phyloP scores from a whole-genome alignment of 1,140 invertebrate species.

The Brachionus paranguensis region DNA sequence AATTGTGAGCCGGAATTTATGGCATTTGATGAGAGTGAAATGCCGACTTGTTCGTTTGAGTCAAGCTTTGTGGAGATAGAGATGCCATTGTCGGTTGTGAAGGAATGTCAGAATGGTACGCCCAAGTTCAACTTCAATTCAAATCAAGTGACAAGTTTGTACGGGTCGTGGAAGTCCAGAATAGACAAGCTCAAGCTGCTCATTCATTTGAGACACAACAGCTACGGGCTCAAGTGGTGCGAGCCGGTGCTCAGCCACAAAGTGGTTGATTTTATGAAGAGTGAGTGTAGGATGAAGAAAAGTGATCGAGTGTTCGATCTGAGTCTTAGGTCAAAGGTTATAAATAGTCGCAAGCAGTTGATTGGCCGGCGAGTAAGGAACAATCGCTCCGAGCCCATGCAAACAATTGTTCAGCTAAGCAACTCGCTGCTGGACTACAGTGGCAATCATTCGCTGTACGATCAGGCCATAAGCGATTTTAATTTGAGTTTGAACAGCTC shows the following conservation, averaged over 20 bases:
- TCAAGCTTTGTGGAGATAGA: not conserved
- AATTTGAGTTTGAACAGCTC: not conserved
- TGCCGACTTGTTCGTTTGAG: not conserved
- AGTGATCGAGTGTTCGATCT: not conserved
- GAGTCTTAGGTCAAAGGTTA: not conserved
- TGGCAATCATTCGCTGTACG: not conserved
- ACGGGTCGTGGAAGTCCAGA: not conserved
- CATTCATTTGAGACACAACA: constrained; percentile 2
- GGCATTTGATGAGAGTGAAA: not conserved
- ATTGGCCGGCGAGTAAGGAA: not conserved
- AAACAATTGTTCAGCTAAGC: constrained; percentile 1
- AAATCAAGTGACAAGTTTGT: not conserved
- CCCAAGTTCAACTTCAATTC: not conserved
- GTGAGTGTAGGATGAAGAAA: not conserved
- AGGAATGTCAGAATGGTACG: not conserved
- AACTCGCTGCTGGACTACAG: not conserved
- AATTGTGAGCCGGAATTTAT: not conserved
- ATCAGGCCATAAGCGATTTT: not conserved
- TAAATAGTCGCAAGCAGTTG: not conserved
- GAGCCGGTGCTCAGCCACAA: not conserved
- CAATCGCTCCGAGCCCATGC: not conserved
- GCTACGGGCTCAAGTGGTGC: not conserved
- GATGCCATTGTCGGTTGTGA: not conserved
- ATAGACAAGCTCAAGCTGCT: not conserved
- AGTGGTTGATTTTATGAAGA: not conserved